Evolutionary conservation across 2,113 vertebrate species (phyloP).

Genomic region (Prolemur simus): DNA sequence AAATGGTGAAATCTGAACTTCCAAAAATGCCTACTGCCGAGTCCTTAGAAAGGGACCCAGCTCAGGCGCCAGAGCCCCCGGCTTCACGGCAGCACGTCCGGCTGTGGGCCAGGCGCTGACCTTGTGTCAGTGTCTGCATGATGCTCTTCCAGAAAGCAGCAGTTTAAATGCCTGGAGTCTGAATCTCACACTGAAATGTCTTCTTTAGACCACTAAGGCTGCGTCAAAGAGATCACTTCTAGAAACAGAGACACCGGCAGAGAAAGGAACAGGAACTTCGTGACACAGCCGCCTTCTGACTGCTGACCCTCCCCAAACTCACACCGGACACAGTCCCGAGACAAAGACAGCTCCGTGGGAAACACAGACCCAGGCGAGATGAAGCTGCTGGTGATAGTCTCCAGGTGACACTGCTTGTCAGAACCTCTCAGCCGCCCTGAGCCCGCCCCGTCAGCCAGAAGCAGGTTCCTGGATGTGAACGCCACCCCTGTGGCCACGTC

Average conservation of each 20-base stretch:
- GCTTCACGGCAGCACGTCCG: fast-evolving
- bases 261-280: not conserved
- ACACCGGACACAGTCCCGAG: slow-evolving; percentile 61
- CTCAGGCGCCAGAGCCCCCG: fast-evolving
- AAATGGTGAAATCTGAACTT: not conserved
- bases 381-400: not conserved
- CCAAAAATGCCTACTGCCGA: not conserved
- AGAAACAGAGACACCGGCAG: not conserved
- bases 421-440: no score
- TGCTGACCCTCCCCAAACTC: slow-evolving; percentile 58
- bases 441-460: no score
- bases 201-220: slow-evolving; percentile 59
- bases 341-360: not conserved
- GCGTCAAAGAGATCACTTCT: not conserved
- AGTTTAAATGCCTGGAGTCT: not conserved
- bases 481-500: no score
- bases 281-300: not conserved
- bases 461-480: no score
- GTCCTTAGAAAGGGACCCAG: not conserved
- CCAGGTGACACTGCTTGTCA: no score
- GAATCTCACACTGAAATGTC: slow-evolving; percentile 36
- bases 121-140: not conserved
- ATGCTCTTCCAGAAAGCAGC: not conserved
- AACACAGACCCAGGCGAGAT: not conserved
- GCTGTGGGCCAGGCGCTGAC: fast-evolving